Evolutionary conservation across 1,140 invertebrate genomes (phyloP).

Genomic region (Streblospio benedicti): DNA sequence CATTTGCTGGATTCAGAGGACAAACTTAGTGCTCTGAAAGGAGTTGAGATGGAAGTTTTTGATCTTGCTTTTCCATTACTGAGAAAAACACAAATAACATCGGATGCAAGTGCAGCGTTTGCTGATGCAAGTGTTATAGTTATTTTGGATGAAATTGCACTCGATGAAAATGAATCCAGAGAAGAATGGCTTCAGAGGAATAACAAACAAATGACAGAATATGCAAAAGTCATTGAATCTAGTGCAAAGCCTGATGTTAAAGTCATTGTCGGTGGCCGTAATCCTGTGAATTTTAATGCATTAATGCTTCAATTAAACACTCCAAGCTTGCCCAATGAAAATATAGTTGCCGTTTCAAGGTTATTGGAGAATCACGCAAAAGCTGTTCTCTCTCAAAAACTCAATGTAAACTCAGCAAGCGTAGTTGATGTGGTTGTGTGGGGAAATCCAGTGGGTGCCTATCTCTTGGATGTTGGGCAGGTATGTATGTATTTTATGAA

Average conservation of each 20-base stretch:
- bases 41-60: constrained; percentile 35
- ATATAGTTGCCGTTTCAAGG: constrained; percentile 35
- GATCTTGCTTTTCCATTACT: constrained; percentile 35
- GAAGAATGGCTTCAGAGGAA: constrained; percentile 33
- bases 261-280: constrained; percentile 35
- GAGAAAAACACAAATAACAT: constrained; percentile 27
- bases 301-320: constrained; percentile 36
- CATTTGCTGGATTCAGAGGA: constrained; percentile 26
- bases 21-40: constrained; percentile 25
- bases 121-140: constrained; percentile 31
- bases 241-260: constrained; percentile 30
- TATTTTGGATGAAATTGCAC: constrained; percentile 36
- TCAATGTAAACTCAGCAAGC: constrained; percentile 36
- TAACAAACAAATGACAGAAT: constrained; percentile 29
- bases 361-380: constrained; percentile 41
- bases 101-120: constrained; percentile 34
- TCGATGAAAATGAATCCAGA: constrained; percentile 23
- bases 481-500: too few relatives aligned
- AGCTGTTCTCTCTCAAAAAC: constrained; percentile 32
- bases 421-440: constrained; percentile 42
- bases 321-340: constrained; percentile 32
- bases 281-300: constrained; percentile 38
- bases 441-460: constrained; percentile 42
- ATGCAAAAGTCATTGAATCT: constrained; percentile 34
- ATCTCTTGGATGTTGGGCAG: too few relatives aligned